phyloP scores from a whole-genome alignment of 2,888 invertebrate genomes.

The Stramonita haemastoma region DNA sequence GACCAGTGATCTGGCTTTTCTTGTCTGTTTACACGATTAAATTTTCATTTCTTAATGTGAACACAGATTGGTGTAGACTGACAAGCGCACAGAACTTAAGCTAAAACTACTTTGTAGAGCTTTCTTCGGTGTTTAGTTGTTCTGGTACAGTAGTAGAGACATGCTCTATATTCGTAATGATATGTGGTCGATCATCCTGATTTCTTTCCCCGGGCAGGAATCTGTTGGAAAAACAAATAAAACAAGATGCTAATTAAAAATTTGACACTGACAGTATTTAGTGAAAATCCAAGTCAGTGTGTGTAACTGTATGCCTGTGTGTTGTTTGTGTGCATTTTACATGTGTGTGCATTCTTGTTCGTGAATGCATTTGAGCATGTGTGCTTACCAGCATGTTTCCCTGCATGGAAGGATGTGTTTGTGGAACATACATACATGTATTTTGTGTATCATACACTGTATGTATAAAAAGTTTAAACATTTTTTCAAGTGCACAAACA shows the following conservation, averaged over 20 bases:
- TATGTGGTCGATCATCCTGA: constrained; percentile 34
- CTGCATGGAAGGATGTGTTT: not conserved
- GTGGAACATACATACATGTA: not conserved
- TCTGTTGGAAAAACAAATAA: not conserved
- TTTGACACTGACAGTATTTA: no score
- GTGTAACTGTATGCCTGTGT: not conserved
- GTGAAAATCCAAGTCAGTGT: not conserved
- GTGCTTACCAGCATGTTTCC: not conserved
- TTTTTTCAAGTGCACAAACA: no score
- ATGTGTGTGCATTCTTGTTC: not conserved
- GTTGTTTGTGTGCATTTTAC: not conserved
- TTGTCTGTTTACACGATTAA: not conserved
- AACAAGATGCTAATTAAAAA: no score
- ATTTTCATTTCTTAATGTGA: constrained; percentile 6
- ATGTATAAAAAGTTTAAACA: no score
- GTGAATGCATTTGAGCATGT: not conserved
- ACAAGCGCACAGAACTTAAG: no score
- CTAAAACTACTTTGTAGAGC: no score
- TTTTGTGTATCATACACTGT: no score
- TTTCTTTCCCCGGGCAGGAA: not conserved
- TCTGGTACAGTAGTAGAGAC: not conserved
- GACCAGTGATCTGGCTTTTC: no score
- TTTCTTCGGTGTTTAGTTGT: no score
- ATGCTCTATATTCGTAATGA: constrained; percentile 17
- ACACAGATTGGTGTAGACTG: not conserved